A percentile compares a stretch with the other conserved stretches of the same genome.
phyloP scores from a whole-genome alignment of 2,797 vertebrate genomes.

The Lepus townsendii region DNA sequence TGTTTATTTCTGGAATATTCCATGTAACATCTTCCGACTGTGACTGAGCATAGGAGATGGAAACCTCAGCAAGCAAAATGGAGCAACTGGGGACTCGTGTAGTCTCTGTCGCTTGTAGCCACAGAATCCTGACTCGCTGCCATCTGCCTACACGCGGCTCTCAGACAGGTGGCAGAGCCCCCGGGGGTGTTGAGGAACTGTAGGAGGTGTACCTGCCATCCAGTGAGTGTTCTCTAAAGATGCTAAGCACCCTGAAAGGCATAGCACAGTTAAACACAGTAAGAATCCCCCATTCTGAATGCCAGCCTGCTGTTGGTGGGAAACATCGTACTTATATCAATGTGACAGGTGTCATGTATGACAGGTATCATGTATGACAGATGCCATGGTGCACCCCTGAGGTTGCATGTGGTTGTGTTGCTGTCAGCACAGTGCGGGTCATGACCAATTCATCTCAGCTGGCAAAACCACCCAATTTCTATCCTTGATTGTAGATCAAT shows the following conservation, averaged over 20 bases:
- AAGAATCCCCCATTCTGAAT: neutral
- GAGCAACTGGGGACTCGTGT: neutral
- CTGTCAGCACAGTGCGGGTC: neutral
- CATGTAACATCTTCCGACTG: too few species aligned
- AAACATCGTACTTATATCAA: neutral
- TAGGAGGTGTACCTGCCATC: neutral
- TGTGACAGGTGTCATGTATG: too few species aligned
- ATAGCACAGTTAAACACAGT: neutral
- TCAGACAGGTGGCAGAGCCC: neutral
- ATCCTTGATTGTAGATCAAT: neutral
- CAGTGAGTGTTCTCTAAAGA: neutral
- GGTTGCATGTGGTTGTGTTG: neutral
- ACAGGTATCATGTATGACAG: neutral
- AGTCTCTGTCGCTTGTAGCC: neutral
- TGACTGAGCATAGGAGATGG: too few species aligned
- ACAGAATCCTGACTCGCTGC: neutral
- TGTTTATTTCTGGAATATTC: too few species aligned
- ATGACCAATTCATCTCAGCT: neutral
- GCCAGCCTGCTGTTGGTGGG: neutral
- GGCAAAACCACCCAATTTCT: slow-evolving; percentile 1
- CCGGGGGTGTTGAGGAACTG: neutral
- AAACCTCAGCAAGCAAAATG: too few species aligned
- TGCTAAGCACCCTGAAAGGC: neutral
- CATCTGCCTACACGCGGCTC: neutral
- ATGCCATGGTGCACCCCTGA: neutral